Evolutionary conservation across 1,140 invertebrate species (phyloP), one percentile per base, ranked within the genome.

Genomic region (Drosophila gunungcola): DNA sequence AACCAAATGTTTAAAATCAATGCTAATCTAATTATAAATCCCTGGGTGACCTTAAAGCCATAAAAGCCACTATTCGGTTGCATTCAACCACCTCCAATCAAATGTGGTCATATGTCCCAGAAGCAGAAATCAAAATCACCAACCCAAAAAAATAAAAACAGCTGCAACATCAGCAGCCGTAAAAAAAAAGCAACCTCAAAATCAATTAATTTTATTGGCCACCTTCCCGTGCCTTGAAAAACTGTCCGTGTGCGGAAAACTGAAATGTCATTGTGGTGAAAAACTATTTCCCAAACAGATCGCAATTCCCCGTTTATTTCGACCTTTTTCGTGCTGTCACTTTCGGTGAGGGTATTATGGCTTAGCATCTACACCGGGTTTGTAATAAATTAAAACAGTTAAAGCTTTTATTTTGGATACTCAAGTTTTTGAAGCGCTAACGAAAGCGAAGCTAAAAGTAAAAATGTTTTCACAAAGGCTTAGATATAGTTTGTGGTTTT

Each of bases 201-300:
- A 88, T 88, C 83, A 86, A 86, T 86, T 86, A 86, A 89, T 86
- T 86, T 86, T 86, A 88, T 86, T 86, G 83, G 83, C 45, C 46
- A 70, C 69, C 67, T 70, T 49, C 45, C 39, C 42, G 41, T 57
- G 53, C 38, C 58, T 36, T 46, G 39, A 34, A 42, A 60, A 25
- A 46, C 68, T 52, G 45, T 75, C 32, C 42, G 46, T 68, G 64
- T 68, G 60, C 58, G 65, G 39, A 85, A 80, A 77, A 73, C 64
- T 64, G 82, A 86, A 88, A 78, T 88, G 70, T 82, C 83, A 76
- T 86, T 88, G 83, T 65, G 84, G 70, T 69, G 67, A 56, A 74
- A 80, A 86, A 86, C 78, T 78, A 81, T 78, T 81, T 49, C 52
- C 52, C 61, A 76, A 82, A 56, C 48, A 51, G 52, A 53, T 54